phyloP scores from a whole-genome alignment of 1,140 invertebrate genomes.

The Cotesia vestalis region DNA sequence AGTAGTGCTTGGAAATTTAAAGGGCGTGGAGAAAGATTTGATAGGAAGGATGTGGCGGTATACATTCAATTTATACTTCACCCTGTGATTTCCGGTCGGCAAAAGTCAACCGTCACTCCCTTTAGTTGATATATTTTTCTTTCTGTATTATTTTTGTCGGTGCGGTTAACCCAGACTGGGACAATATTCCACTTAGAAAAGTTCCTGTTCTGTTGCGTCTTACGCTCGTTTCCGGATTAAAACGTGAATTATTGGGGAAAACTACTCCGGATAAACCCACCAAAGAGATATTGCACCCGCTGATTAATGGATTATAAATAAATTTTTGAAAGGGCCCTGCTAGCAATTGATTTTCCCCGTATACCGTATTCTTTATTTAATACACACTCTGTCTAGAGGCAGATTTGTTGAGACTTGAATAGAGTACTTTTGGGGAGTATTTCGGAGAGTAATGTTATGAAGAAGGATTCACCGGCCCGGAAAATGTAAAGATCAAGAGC shows the following conservation, averaged over 20 bases:
- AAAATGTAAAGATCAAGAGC: constrained; percentile 44
- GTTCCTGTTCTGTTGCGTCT: no score
- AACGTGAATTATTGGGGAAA: constrained; percentile 29
- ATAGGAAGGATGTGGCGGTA: constrained; percentile 58
- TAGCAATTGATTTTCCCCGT: neutral
- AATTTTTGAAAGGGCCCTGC: constrained; percentile 1
- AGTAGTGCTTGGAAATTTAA: constrained; percentile 52
- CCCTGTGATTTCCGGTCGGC: constrained; percentile 30
- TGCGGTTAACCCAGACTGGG: no score
- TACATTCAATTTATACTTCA: constrained; percentile 63
- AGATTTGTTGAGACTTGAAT: no score
- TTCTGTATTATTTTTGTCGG: constrained; percentile 34
- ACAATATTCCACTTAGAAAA: no score
- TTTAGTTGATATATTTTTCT: constrained; percentile 40
- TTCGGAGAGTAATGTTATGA: constrained; percentile 28
- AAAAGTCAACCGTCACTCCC: constrained; percentile 48
- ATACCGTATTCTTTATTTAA: no score
- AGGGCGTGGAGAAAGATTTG: constrained; percentile 61
- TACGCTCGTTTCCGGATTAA: no score
- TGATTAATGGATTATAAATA: constrained; percentile 4
- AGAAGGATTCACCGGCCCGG: constrained; percentile 38
- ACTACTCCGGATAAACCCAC: constrained; percentile 26
- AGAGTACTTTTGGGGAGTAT: neutral
- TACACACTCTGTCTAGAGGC: no score
- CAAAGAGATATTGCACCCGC: constrained; percentile 13